phyloP scores from a whole-genome alignment of 2,113 vertebrate species.

The Brienomyrus longianalis region DNA sequence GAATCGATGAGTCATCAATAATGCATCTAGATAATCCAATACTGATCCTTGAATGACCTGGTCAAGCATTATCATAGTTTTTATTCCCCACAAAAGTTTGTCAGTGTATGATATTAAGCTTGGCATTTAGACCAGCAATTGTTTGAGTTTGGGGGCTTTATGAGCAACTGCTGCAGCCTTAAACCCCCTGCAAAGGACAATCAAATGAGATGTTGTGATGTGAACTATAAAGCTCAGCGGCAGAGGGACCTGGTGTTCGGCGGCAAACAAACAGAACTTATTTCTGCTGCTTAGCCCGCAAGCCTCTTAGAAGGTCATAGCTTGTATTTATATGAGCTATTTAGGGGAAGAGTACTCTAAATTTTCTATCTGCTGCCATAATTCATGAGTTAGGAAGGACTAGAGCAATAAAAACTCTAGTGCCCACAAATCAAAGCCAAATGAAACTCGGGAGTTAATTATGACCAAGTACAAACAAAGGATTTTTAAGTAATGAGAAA shows the following conservation, averaged over 20 bases:
- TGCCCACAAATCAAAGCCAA: not conserved
- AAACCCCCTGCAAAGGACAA: not conserved
- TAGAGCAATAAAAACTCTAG: not conserved
- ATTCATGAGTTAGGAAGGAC: not conserved
- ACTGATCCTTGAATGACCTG: conserved; percentile 3
- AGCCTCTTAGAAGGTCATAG: not conserved
- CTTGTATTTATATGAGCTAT: not conserved
- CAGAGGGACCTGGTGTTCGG: not conserved
- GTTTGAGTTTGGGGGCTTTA: not conserved
- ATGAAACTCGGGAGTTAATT: not conserved
- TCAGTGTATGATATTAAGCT: not conserved
- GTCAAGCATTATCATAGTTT: not conserved
- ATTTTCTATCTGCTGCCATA: not conserved
- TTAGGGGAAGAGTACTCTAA: not conserved
- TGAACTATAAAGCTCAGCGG: not conserved
- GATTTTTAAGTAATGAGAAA: not conserved
- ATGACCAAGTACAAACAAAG: not conserved
- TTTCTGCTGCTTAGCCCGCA: conserved; percentile 6
- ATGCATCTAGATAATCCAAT: conserved; percentile 4
- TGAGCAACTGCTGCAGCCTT: not conserved
- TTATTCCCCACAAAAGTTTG: not conserved
- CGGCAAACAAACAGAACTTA: not conserved
- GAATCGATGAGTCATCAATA: not conserved
- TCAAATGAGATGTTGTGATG: not conserved
- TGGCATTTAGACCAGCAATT: not conserved